phyloP scores from a whole-genome alignment of 2,888 invertebrate species.

The Drosophila mimetica region DNA sequence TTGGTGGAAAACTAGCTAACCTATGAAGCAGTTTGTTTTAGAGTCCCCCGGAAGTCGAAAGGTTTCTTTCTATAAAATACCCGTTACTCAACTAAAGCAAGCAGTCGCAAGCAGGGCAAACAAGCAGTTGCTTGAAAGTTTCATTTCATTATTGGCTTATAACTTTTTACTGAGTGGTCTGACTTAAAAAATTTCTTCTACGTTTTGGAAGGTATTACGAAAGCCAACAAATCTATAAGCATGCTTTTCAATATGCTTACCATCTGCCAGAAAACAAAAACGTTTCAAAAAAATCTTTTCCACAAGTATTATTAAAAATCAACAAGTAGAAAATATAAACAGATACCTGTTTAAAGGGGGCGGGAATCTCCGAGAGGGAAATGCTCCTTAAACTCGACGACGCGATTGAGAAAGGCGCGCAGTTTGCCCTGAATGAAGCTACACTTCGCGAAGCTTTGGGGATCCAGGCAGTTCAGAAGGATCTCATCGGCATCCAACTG shows the following conservation, averaged over 20 bases:
- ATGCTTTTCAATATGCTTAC: neutral
- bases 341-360: neutral
- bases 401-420: constrained; percentile 52
- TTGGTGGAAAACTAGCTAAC: neutral
- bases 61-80: too few species aligned
- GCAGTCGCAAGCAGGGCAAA: too few species aligned
- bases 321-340: constrained; percentile 7
- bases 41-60: neutral
- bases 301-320: constrained; percentile 18
- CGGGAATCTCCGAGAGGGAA: constrained; percentile 41
- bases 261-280: neutral
- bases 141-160: too few species aligned
- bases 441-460: constrained; percentile 21
- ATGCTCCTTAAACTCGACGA: constrained; percentile 56
- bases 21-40: too few species aligned
- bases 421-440: constrained; percentile 57
- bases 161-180: too few species aligned
- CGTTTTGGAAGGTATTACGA: too few species aligned
- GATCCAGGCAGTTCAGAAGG: constrained; percentile 53
- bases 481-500: constrained; percentile 62
- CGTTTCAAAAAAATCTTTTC: neutral
- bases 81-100: too few species aligned
- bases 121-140: too few species aligned
- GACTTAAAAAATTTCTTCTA: too few species aligned
- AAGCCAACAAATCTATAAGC: too few species aligned